Base-by-base conservation (phyloP, 2,888 invertebrate genomes). In the Polydrusus pterygomalis region DNA sequence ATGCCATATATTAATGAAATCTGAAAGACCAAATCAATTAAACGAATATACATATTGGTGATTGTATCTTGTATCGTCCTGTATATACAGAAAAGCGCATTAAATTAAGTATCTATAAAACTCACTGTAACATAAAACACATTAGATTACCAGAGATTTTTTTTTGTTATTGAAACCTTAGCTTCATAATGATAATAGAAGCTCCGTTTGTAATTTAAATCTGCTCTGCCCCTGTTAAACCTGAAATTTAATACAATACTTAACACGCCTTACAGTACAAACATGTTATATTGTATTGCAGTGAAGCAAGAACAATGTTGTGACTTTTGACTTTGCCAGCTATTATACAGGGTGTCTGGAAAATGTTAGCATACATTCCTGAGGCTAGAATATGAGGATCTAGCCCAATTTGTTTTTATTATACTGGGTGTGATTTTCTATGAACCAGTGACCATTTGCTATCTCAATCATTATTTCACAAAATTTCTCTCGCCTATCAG, bases 211-310 rank as follows among this genome's bases (percentile, higher is more conserved):
- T 75, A 75, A 75, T 49, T 47, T 34, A 60, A 75, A 58, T 45
- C 70, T 54, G n/a, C 47, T 15, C 40, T 56, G 75, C 75, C 70
- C 70, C 56, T 60, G 58, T 70, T 70, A 63, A 62, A 64, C 17
- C 51, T 54, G 75, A 65, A 70, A 75, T 69, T 47, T 58, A 65
- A 75, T 75, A 64, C 65, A 70, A 70, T 25, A 49, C 45, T 30
- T 40, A 70, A 75, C 75, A 75, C 75, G 75, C 75, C 75, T 75
- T n/a, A 25, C 68, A 54, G 30, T 47, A 58, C 45, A 64, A 58
- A 72, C 72, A 67, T 64, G 54, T 10, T 18, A 47, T 47, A 62
- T 71, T 51, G 43, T 54, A 25, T 71, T 71, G 30, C 54, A 56
- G 30, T 8, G 34, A 56, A 18, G 18, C 51, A 51, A 51, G 10